Evolutionary conservation across 2,797 vertebrate species (phyloP).

Genomic region (Smutsia temminckii): DNA sequence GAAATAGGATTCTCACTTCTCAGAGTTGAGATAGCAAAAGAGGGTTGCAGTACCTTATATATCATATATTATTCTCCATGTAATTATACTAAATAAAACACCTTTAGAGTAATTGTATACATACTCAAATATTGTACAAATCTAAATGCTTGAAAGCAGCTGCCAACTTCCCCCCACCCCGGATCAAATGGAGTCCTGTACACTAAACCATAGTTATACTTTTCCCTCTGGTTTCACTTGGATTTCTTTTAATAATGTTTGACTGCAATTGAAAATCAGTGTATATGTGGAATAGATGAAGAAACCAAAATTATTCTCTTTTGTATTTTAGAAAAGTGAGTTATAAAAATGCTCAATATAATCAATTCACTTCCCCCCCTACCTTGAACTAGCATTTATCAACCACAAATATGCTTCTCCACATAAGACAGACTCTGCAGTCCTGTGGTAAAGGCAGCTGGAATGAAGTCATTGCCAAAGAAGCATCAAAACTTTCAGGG

Average conservation of each 20-base stretch:
- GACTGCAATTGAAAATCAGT: slow-evolving; percentile 77
- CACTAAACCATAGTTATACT: slow-evolving; percentile 65
- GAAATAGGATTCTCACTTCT: slow-evolving; percentile 9
- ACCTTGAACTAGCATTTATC: slow-evolving; percentile 78
- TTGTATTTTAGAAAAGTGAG: slow-evolving; percentile 80
- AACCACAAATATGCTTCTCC: slow-evolving; percentile 81
- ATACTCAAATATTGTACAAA: slow-evolving; percentile 55
- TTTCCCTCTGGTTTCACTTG: slow-evolving; percentile 68
- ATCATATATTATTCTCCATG: slow-evolving; percentile 31
- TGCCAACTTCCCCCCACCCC: neutral
- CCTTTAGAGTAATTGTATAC: slow-evolving; percentile 39
- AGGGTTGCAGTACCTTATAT: neutral
- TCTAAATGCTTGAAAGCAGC: slow-evolving; percentile 40
- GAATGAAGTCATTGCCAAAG: slow-evolving; percentile 77
- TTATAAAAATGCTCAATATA: slow-evolving; percentile 76
- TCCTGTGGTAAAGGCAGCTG: slow-evolving; percentile 78
- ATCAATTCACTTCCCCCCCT: slow-evolving; percentile 74
- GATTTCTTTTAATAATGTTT: slow-evolving; percentile 77
- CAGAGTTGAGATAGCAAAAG: neutral
- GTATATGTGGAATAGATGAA: slow-evolving; percentile 70
- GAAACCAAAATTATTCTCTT: slow-evolving; percentile 80
- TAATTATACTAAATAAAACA: slow-evolving; percentile 53
- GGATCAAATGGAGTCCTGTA: slow-evolving; percentile 30
- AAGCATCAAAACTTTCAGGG: slow-evolving; percentile 77
- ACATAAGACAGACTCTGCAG: slow-evolving; percentile 77